Evolutionary conservation across 1,140 invertebrate genomes (phyloP), one percentile per base, ranked within the genome.

Genomic region (Dreissena rostriformis): DNA sequence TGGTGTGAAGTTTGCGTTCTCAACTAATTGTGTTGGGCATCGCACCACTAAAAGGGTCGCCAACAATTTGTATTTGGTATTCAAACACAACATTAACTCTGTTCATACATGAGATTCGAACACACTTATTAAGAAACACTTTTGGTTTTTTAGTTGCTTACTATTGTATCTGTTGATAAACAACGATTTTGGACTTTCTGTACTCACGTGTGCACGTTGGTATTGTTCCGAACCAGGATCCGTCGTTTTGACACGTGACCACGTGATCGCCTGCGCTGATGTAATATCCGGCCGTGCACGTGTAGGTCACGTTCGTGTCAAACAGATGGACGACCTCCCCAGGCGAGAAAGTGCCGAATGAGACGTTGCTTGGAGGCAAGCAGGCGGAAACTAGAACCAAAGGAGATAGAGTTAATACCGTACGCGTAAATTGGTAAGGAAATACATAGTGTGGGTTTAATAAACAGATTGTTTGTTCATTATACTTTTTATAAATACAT

Each of bases 121-220:
- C 2, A 39, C 39, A 39, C 2, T 8, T 5, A 39, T 39, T 39
- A 39, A 39, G 4, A 39, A 39, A 39, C 39, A 39, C 39, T 2
- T 39, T 39, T 39, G n/a, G n/a, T n/a, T n/a, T n/a, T n/a, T n/a
- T n/a, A n/a, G n/a, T n/a, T n/a, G n/a, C n/a, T n/a, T n/a, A n/a
- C n/a, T n/a, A 39, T 39, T 39, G 39, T 39, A 39, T 39, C 39
- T 39, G 39, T 39, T 5, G 8, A 39, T 39, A 39, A 39, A 39
- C 39, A 39, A 2, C 2, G 2, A 39, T 39, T 39, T 39, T 39
- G 39, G 2, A 39, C 8, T 39, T 8, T 39, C 39, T 39, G 39
- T 68, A 52, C 63, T 29, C 80, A 86, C 84, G 26, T 53, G 72
- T 67, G 53, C 84, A 86, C 14, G 24, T 71, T 24, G 84, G 84